Evolutionary conservation across 2,797 vertebrate genomes (phyloP).

Genomic region (Chromobotia macracanthus): DNA sequence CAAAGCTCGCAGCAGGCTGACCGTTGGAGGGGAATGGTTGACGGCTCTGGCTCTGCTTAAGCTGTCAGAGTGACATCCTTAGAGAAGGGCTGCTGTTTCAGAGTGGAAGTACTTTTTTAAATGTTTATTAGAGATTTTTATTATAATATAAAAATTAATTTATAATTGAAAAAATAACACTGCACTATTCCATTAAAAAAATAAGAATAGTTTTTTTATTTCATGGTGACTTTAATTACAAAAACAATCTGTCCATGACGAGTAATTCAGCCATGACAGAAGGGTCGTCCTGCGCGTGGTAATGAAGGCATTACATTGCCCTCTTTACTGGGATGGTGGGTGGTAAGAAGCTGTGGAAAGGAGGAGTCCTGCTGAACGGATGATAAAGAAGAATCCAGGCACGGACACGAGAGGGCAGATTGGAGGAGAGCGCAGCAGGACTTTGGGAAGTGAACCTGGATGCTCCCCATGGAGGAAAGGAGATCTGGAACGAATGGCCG

Average conservation of each 20-base stretch:
- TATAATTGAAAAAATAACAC: too few species aligned
- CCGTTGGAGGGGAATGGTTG: too few species aligned
- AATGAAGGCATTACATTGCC: slow-evolving; percentile 58
- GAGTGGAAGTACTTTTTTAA: too few species aligned
- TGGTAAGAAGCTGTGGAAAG: slow-evolving; percentile 26
- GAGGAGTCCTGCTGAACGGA: slow-evolving; percentile 70
- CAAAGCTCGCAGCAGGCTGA: too few species aligned
- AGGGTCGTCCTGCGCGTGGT: background rate
- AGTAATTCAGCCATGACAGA: slow-evolving; percentile 3
- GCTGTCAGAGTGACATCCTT: too few species aligned
- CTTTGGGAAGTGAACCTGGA: slow-evolving; percentile 71
- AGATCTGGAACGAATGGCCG: slow-evolving; percentile 48
- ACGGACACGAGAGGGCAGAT: slow-evolving; percentile 72
- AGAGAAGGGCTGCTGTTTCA: too few species aligned
- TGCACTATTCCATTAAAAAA: too few species aligned
- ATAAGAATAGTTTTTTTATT: too few species aligned
- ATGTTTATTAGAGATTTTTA: too few species aligned
- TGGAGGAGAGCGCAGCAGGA: slow-evolving; percentile 65
- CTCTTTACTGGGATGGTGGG: slow-evolving; percentile 67
- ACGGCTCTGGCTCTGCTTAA: too few species aligned
- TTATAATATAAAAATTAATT: too few species aligned
- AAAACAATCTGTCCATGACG: background rate
- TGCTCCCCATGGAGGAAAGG: slow-evolving; percentile 62
- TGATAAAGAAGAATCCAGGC: slow-evolving; percentile 73
- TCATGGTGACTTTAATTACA: background rate